phyloP scores from a whole-genome alignment of 2,888 invertebrate species.

The Hemicrepidius hirtus region DNA sequence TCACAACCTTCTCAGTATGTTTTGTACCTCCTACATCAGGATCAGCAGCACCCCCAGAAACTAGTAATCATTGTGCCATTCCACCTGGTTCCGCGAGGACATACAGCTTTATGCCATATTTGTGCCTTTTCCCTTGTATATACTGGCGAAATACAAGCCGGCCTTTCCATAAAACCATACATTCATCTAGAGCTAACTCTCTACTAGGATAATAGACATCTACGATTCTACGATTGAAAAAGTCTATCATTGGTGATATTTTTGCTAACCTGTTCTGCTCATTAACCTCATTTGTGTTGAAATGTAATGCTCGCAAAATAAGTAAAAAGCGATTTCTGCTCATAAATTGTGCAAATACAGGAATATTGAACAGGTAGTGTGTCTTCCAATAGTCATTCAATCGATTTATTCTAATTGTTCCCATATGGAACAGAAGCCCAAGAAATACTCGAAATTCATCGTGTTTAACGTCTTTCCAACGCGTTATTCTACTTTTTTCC shows the following conservation, averaged over 20 bases:
- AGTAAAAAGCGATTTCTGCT: conserved; percentile 63
- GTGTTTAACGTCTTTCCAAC: conserved; percentile 61
- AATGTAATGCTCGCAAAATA: conserved; percentile 65
- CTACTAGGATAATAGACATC: conserved; percentile 54
- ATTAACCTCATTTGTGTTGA: conserved; percentile 54
- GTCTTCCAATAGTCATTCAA: conserved; percentile 67
- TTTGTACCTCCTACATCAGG: conserved; percentile 53
- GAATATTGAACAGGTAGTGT: conserved; percentile 63
- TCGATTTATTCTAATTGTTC: conserved; percentile 63
- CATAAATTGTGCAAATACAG: conserved; percentile 64
- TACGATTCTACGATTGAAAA: conserved; percentile 63
- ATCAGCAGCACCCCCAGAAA: conserved; percentile 59
- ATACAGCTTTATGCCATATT: conserved; percentile 62
- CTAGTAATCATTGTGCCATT: conserved; percentile 54
- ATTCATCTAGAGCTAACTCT: conserved; percentile 56
- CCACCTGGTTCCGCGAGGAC: conserved; percentile 55
- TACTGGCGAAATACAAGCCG: conserved; percentile 60
- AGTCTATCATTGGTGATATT: conserved; percentile 64
- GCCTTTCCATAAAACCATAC: conserved; percentile 57
- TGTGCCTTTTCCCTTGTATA: conserved; percentile 57
- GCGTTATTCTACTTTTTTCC: conserved; percentile 55
- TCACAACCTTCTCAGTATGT: conserved; percentile 58
- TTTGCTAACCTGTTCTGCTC: conserved; percentile 61
- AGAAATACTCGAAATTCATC: conserved; percentile 63
- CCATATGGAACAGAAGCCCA: conserved; percentile 67